Conservation (phyloP, 2,888 invertebrate genomes). For the Stenichneumon culpator region DNA sequence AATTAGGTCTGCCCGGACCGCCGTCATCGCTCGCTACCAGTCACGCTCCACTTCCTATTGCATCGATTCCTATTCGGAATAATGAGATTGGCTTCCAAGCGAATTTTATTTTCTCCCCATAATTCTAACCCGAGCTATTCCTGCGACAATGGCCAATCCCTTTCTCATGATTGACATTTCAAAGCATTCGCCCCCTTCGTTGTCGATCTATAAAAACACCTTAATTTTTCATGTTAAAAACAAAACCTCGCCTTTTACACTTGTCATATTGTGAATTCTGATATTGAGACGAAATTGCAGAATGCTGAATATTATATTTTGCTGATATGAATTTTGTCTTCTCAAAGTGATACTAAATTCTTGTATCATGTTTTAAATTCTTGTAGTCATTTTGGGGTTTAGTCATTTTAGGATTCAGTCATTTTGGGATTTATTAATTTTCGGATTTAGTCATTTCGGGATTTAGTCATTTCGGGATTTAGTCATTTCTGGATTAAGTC, state of each 20-base stretch:
- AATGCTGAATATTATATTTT: too few relatives aligned
- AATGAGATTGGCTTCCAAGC: conserved; percentile 35
- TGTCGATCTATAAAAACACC: background rate
- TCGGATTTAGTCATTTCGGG: background rate
- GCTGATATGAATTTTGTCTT: too few relatives aligned
- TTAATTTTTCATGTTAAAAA: background rate
- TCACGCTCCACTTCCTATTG: conserved; percentile 53
- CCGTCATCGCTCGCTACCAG: conserved; percentile 50
- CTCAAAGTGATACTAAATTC: too few relatives aligned
- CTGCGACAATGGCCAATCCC: background rate
- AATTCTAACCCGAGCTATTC: background rate
- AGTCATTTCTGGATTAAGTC: too few relatives aligned
- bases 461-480: too few relatives aligned
- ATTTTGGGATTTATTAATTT: background rate
- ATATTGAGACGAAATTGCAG: too few relatives aligned
- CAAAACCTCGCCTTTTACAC: background rate
- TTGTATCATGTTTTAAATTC: too few relatives aligned
- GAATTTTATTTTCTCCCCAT: background rate
- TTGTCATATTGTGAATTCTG: too few relatives aligned
- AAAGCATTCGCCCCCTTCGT: background rate
- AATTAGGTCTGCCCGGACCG: conserved; percentile 30
- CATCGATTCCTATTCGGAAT: conserved; percentile 29
- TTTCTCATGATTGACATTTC: background rate
- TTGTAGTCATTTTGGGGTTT: too few relatives aligned
- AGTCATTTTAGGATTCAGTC: too few relatives aligned